Evolutionary conservation across 2,888 invertebrate genomes (phyloP).

Genomic region (Agonopterix subpropinquella): DNA sequence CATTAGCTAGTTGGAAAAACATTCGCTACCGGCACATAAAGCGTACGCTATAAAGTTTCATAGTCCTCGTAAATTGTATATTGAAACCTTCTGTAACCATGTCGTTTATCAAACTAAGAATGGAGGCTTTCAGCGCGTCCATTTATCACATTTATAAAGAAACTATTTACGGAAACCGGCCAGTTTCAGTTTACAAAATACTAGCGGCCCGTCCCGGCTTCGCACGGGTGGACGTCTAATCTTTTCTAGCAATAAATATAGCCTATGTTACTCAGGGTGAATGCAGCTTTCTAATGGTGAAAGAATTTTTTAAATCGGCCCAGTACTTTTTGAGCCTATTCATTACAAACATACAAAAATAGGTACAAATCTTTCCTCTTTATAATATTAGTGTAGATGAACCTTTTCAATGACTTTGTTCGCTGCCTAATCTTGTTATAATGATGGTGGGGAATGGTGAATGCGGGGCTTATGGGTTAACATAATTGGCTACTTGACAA

Average conservation of each 20-base stretch:
- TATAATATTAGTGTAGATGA: too few species aligned
- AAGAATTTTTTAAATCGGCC: too few species aligned
- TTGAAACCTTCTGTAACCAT: slow-evolving; percentile 8
- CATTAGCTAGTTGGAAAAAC: slow-evolving; percentile 1
- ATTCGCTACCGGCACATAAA: slow-evolving; percentile 6
- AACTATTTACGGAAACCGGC: slow-evolving; percentile 8
- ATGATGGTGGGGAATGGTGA: neutral
- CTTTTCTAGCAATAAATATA: too few species aligned
- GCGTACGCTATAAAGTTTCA: slow-evolving; percentile 12
- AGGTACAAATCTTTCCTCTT: too few species aligned
- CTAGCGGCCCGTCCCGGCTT: too few species aligned
- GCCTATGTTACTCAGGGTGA: too few species aligned
- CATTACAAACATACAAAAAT: too few species aligned
- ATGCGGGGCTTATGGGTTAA: too few species aligned
- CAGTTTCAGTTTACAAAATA: neutral
- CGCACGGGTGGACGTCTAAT: too few species aligned
- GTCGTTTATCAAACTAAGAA: slow-evolving; percentile 30
- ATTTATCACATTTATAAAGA: slow-evolving; percentile 26
- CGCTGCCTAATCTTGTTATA: slow-evolving; percentile 3
- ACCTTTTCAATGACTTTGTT: neutral
- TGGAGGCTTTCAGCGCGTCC: slow-evolving; percentile 18
- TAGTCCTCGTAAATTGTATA: slow-evolving; percentile 14
- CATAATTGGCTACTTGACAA: too few species aligned
- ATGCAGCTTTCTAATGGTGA: too few species aligned
- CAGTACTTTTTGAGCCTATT: too few species aligned